These are phyloP conservation scores for Oscarella lobularis DNA, from an alignment of 37 sponge, comb jelly and placozoan species.

Conservation along the genomic window DNA sequence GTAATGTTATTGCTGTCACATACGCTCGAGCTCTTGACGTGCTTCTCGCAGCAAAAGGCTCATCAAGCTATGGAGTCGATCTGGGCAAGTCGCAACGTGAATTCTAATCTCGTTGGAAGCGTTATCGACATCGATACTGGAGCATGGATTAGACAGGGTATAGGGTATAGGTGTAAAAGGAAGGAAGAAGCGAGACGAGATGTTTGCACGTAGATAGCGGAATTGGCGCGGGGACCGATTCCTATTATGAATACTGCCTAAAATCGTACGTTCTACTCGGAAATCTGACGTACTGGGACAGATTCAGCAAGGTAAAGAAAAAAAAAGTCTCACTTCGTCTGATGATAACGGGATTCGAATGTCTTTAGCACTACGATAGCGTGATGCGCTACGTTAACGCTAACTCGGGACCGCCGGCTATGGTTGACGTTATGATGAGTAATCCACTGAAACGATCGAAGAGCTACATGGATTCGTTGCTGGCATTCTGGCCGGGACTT, in stretches of 20 bases:
- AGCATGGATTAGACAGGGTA: slow-evolving; percentile 78
- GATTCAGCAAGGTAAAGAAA: slow-evolving; percentile 45
- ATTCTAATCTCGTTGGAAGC: slow-evolving; percentile 66
- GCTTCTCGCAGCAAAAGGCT: slow-evolving; percentile 46
- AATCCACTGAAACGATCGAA: slow-evolving; percentile 35
- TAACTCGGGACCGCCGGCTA: slow-evolving; percentile 39
- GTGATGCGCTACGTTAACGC: slow-evolving; percentile 56
- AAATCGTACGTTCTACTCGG: slow-evolving; percentile 81
- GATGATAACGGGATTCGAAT: neutral
- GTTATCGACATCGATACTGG: slow-evolving; percentile 82
- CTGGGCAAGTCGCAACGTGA: slow-evolving; percentile 47
- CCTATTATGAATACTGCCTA: slow-evolving; percentile 94
- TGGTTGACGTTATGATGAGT: slow-evolving; percentile 69
- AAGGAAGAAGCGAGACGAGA: too few relatives aligned
- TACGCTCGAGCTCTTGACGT: too few relatives aligned
- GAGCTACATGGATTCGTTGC: slow-evolving; percentile 75
- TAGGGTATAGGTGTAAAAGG: neutral
- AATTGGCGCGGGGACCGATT: slow-evolving; percentile 90
- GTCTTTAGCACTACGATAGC: slow-evolving; percentile 66
- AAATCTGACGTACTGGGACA: slow-evolving; percentile 43
- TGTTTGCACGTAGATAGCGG: slow-evolving; percentile 30
- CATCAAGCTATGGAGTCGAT: slow-evolving; percentile 65
- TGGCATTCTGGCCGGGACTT: slow-evolving; percentile 98
- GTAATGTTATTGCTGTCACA: slow-evolving; percentile 2
- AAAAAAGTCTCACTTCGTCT: neutral